These are phyloP conservation scores for Agrotis ipsilon DNA, from an alignment of 2,888 invertebrate genomes.

Conservation along the genomic window DNA sequence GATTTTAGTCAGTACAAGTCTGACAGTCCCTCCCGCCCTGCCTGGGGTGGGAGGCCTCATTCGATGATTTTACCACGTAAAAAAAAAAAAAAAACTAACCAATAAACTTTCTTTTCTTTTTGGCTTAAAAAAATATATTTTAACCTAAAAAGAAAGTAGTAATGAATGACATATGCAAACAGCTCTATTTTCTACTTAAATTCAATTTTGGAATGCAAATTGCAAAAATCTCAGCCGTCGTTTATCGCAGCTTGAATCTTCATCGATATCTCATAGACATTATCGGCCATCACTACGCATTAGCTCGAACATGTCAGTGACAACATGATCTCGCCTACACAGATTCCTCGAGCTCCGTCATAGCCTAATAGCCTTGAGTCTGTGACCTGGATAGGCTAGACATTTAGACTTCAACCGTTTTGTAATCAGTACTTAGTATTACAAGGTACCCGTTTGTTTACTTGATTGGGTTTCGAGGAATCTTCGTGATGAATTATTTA, in stretches of 20 bases:
- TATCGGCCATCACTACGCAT: slow-evolving; percentile 70
- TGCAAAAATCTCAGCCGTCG: no score
- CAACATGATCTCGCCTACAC: slow-evolving; percentile 81
- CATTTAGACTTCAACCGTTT: slow-evolving; percentile 61
- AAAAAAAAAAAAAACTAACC: no score
- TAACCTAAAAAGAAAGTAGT: no score
- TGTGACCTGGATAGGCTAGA: slow-evolving; percentile 80
- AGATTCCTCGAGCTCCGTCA: slow-evolving; percentile 82
- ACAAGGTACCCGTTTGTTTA: slow-evolving; percentile 49
- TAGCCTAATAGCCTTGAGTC: slow-evolving; percentile 80
- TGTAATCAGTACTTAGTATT: slow-evolving; percentile 52
- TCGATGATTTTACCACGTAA: no score
- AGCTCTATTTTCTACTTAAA: no score
- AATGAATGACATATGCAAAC: no score
- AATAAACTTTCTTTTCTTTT: no score
- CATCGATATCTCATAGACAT: slow-evolving; percentile 28
- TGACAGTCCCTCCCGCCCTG: no score
- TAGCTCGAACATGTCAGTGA: slow-evolving; percentile 76
- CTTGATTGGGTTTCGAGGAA: slow-evolving; percentile 46
- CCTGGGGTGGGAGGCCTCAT: no score
- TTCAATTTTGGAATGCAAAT: background rate
- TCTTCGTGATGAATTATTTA: slow-evolving; percentile 41
- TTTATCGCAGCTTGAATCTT: no score
- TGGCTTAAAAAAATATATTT: no score
- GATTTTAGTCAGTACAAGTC: no score